Conservation (phyloP, 2,888 invertebrate species). For the Cistogaster globosa region DNA sequence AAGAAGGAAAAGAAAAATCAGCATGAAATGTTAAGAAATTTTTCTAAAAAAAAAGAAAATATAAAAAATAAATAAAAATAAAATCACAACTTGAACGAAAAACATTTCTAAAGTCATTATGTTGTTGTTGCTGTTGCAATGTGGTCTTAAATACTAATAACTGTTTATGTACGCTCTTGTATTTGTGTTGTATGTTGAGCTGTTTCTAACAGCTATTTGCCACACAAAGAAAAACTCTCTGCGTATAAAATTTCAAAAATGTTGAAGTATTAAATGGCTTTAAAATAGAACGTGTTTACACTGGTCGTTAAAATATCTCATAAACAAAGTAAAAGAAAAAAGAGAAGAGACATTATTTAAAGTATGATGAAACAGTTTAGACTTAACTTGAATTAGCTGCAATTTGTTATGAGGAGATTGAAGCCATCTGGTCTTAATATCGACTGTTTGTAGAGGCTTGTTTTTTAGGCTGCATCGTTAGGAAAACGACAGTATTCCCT, state of each 20-base stretch:
- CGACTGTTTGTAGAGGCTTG: no score
- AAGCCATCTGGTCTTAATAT: no score
- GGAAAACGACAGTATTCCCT: no score
- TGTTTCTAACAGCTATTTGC: slow-evolving; percentile 1
- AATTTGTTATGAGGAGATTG: no score
- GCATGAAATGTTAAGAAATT: slow-evolving; percentile 20
- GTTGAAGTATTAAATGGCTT: slow-evolving; percentile 54
- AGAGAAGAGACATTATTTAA: no score
- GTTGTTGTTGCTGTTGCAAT: slow-evolving; percentile 51
- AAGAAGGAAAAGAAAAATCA: background rate
- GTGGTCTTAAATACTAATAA: slow-evolving; percentile 66
- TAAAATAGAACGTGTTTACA: slow-evolving; percentile 28
- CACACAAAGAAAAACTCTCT: background rate
- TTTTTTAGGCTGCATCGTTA: no score
- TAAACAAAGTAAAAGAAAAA: no score
- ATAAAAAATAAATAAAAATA: slow-evolving; percentile 39
- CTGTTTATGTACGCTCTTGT: slow-evolving; percentile 6
- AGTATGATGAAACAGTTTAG: no score
- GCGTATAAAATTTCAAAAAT: no score
- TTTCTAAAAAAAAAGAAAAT: background rate
- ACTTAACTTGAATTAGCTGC: no score
- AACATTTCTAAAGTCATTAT: slow-evolving; percentile 57
- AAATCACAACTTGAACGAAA: slow-evolving; percentile 56
- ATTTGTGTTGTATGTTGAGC: slow-evolving; percentile 22
- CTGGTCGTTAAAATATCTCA: background rate